Percentiles rank a stretch among this genome's conserved stretches.
Conservation (phyloP, 92 coral and sea anemone species). For the Epizoanthus fatuus region DNA sequence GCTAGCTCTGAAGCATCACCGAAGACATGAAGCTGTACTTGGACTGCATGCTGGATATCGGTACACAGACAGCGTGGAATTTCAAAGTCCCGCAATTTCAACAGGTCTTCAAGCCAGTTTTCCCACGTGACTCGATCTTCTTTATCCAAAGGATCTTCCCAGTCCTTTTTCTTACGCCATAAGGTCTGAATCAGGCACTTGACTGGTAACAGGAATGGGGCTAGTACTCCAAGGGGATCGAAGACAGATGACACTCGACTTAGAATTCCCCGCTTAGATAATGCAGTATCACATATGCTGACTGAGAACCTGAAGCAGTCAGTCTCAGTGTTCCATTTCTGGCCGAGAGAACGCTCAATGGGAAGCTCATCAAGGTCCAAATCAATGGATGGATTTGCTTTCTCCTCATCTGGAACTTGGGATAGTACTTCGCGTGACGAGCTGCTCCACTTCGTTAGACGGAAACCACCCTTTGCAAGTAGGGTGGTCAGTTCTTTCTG, state of each 20-base stretch:
- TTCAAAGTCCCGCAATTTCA: constrained; percentile 42
- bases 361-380: constrained; percentile 60
- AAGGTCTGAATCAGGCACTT: constrained; percentile 60
- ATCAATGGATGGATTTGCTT: constrained; percentile 42
- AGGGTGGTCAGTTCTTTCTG: constrained; percentile 58
- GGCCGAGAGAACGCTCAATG: constrained; percentile 69
- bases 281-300: constrained; percentile 32
- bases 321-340: constrained; percentile 73
- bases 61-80: constrained; percentile 61
- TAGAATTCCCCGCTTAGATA: constrained; percentile 47
- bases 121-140: constrained; percentile 41
- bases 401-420: constrained; percentile 53
- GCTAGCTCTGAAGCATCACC: constrained; percentile 77
- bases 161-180: constrained; percentile 59
- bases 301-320: constrained; percentile 60
- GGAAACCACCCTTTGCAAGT: constrained; percentile 51
- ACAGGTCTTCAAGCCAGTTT: constrained; percentile 64
- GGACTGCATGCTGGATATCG: constrained; percentile 18
- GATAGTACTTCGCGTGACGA: constrained; percentile 61
- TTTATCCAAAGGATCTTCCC: constrained; percentile 65
- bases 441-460: constrained; percentile 53
- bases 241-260: constrained; percentile 61
- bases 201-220: constrained; percentile 48
- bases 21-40: constrained; percentile 69
- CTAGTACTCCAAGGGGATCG: constrained; percentile 71